Percentiles rank a stretch among this genome's conserved stretches.
Conservation (phyloP, 2,888 invertebrate genomes). For the Caenorhabditis sp. region DNA sequence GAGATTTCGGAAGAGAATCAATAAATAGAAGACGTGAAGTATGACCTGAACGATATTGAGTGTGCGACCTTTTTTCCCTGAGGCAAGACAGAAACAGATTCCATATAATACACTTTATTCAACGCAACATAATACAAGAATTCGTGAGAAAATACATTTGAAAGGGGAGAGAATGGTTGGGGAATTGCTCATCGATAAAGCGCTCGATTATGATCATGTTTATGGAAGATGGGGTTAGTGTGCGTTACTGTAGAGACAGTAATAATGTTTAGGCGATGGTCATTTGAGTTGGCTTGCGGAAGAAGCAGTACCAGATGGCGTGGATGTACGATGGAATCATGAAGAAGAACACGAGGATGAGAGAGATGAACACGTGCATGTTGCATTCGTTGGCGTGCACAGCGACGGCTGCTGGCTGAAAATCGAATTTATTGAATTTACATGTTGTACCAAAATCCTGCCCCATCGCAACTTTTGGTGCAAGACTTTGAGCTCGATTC, state of each 20-base stretch:
- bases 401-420: slow-evolving; percentile 76
- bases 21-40: too few species aligned
- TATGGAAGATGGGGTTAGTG: neutral
- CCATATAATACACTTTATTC: slow-evolving; percentile 1
- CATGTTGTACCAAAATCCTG: neutral
- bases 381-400: slow-evolving; percentile 78
- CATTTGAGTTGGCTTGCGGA: slow-evolving; percentile 68
- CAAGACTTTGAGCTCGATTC: too few species aligned
- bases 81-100: too few species aligned
- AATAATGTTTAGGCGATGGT: slow-evolving; percentile 53
- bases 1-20: too few species aligned
- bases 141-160: neutral
- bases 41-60: too few species aligned
- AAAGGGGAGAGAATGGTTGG: too few species aligned
- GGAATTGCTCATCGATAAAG: slow-evolving; percentile 35
- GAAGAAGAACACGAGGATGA: slow-evolving; percentile 75
- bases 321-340: slow-evolving; percentile 74
- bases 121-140: neutral
- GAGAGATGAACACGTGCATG: slow-evolving; percentile 74
- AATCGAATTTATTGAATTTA: slow-evolving; percentile 21
- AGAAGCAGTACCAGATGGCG: slow-evolving; percentile 77
- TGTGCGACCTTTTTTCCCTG: too few species aligned
- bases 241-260: slow-evolving; percentile 14
- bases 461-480: too few species aligned
- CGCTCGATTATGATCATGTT: slow-evolving; percentile 38